These are phyloP conservation scores for Cryptosula pallasiana DNA, from an alignment of 2,888 invertebrate species.

Conservation along the genomic window DNA sequence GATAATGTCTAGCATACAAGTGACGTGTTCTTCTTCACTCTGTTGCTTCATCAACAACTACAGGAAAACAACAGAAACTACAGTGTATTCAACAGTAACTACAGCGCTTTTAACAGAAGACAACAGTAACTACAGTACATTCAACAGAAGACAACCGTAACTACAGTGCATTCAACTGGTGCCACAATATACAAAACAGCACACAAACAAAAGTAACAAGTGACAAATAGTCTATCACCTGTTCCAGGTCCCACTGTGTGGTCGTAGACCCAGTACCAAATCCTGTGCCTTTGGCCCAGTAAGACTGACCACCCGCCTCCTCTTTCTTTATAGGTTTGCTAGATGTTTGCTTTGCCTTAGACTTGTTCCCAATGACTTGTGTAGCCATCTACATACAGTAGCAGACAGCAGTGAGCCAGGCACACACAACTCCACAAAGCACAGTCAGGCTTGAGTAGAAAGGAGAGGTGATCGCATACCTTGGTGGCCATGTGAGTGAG, in stretches of 20 bases:
- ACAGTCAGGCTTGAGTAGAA: too few relatives aligned
- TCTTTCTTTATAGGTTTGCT: conserved; percentile 10
- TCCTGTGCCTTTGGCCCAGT: conserved; percentile 95
- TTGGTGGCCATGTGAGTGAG: conserved; percentile 1
- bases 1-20: conserved; percentile 63
- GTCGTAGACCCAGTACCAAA: conserved; percentile 93
- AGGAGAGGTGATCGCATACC: not conserved
- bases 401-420: too few relatives aligned
- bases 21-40: conserved; percentile 89
- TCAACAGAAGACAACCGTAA: too few relatives aligned
- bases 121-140: too few relatives aligned
- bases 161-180: too few relatives aligned
- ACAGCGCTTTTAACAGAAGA: not conserved
- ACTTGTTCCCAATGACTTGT: not conserved
- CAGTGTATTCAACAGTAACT: not conserved
- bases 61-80: conserved; percentile 43
- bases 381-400: conserved; percentile 16
- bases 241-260: conserved; percentile 94
- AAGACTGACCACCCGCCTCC: conserved; percentile 48
- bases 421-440: too few relatives aligned
- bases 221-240: too few relatives aligned
- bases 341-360: not conserved
- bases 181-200: too few relatives aligned
- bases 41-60: conserved; percentile 71
- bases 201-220: too few relatives aligned